Conservation (phyloP, 2,888 invertebrate species). For the Andrena chrysosceles region DNA sequence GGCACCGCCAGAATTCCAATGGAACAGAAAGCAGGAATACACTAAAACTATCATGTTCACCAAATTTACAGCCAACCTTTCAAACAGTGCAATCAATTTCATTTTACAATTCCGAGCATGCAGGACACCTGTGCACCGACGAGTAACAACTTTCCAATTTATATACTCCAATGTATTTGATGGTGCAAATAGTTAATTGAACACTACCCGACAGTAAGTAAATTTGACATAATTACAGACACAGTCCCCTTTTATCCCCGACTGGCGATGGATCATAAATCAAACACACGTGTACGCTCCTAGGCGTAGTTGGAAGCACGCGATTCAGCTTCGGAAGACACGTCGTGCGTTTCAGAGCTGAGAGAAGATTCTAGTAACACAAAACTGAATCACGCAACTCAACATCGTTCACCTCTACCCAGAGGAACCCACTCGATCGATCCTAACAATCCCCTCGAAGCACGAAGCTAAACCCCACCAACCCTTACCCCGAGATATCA, state of each 20-base stretch:
- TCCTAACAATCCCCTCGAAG: too few relatives aligned
- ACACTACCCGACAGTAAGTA: conserved; percentile 7
- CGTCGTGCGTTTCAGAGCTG: neutral
- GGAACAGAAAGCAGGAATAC: conserved; percentile 21
- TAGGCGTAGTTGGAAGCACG: conserved; percentile 10
- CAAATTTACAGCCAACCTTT: conserved; percentile 11
- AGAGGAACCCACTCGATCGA: too few relatives aligned
- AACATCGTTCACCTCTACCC: too few relatives aligned
- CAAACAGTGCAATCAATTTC: too few relatives aligned
- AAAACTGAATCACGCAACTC: conserved; percentile 18
- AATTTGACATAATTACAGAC: conserved; percentile 29
- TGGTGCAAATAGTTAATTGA: neutral
- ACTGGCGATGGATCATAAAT: conserved; percentile 42
- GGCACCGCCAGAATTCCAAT: conserved; percentile 31
- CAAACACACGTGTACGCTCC: conserved; percentile 37
- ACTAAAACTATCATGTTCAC: neutral
- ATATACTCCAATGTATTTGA: neutral
- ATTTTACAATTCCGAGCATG: too few relatives aligned
- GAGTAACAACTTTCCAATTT: neutral
- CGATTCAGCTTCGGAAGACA: conserved; percentile 30
- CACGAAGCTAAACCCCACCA: too few relatives aligned
- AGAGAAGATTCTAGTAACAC: conserved; percentile 13
- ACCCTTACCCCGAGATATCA: too few relatives aligned
- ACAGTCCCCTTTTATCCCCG: neutral
- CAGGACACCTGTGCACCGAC: too few relatives aligned